phyloP scores from a whole-genome alignment of 1,140 invertebrate genomes.

The Liolophura sinensis region DNA sequence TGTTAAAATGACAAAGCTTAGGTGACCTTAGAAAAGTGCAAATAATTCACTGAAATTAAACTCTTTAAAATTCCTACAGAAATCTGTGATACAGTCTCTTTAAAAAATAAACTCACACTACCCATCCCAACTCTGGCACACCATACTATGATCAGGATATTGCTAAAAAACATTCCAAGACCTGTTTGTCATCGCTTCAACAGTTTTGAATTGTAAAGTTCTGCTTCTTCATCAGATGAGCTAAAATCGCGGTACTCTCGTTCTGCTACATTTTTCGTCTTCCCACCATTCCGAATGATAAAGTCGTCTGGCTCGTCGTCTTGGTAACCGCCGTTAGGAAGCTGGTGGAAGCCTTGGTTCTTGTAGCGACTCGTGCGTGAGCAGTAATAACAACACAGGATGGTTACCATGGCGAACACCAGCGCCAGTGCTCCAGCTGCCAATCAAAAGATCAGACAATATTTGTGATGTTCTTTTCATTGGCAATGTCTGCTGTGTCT shows the following conservation, averaged over 20 bases:
- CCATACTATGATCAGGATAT: too few species aligned
- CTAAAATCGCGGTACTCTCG: slow-evolving; percentile 26
- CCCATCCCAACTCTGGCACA: too few species aligned
- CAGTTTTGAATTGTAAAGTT: too few species aligned
- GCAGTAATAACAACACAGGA: slow-evolving; percentile 27
- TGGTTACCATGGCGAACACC: slow-evolving; percentile 28
- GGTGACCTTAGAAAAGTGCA: too few species aligned
- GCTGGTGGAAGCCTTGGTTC: slow-evolving; percentile 32
- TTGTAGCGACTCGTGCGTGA: slow-evolving; percentile 17
- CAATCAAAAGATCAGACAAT: slow-evolving; percentile 2
- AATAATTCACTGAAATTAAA: too few species aligned
- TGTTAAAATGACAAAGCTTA: too few species aligned
- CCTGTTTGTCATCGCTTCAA: too few species aligned
- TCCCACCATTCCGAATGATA: slow-evolving; percentile 6
- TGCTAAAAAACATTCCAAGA: too few species aligned
- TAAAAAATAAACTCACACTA: too few species aligned
- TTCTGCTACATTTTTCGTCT: slow-evolving; percentile 9
- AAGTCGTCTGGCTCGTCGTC: slow-evolving; percentile 22
- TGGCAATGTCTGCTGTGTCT: not conserved
- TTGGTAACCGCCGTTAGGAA: slow-evolving; percentile 28
- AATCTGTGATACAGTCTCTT: too few species aligned
- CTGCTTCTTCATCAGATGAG: slow-evolving; percentile 21
- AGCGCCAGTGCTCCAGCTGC: slow-evolving; percentile 25
- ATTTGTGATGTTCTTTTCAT: not conserved
- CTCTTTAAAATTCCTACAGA: too few species aligned